Conservation (phyloP, 2,113 vertebrate genomes). For the Notarius quadriscutis region DNA sequence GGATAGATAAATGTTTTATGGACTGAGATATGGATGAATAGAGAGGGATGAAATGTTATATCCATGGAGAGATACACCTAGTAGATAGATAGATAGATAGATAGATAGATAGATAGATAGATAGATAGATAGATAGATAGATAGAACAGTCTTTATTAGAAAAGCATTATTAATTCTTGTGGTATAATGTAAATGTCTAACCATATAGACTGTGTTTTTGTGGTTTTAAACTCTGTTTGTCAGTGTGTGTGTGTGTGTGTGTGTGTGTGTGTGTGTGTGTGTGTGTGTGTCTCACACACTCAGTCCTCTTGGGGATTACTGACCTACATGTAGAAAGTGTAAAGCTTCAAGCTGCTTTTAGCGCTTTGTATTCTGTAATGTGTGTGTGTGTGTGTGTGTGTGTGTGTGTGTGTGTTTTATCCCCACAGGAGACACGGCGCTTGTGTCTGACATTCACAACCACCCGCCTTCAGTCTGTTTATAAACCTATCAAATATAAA, state of each 20-base stretch:
- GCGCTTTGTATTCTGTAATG: neutral
- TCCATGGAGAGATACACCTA: too few species aligned
- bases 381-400: neutral
- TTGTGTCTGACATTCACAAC: neutral
- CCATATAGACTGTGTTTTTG: too few species aligned
- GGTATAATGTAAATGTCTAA: too few species aligned
- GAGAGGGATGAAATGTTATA: neutral
- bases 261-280: neutral
- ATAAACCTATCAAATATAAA: neutral
- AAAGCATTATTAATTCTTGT: too few species aligned
- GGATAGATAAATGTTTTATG: neutral
- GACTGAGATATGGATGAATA: neutral
- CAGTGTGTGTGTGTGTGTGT: neutral
- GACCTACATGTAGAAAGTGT: neutral
- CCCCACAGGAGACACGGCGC: neutral
- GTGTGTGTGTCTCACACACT: too few species aligned
- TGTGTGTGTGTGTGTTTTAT: neutral
- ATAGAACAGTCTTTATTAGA: too few species aligned
- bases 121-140: too few species aligned
- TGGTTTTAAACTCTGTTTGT: neutral
- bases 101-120: too few species aligned
- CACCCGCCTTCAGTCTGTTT: neutral
- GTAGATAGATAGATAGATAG: too few species aligned
- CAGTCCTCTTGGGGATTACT: neutral
- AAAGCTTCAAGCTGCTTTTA: slow-evolving; percentile 1